These are phyloP conservation scores for Phainopepla nitens DNA, from an alignment of 2,113 vertebrate species.

Conservation along the genomic window DNA sequence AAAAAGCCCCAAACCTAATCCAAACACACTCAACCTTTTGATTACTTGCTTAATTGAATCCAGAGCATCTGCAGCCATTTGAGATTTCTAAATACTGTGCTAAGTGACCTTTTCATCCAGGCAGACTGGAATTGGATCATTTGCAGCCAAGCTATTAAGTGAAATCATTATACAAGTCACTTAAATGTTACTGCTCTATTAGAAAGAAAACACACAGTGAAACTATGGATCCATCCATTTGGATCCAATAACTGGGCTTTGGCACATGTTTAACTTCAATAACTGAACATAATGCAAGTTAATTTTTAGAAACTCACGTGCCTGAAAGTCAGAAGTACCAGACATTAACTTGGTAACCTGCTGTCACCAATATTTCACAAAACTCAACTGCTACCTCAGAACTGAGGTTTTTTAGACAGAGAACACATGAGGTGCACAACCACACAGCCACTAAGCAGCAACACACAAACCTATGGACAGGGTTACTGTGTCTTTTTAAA, in stretches of 20 bases:
- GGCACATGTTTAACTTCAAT: not conserved
- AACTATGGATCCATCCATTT: not conserved
- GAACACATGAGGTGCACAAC: not conserved
- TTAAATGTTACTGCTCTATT: not conserved
- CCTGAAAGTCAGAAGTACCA: not conserved
- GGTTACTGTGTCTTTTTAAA: not conserved
- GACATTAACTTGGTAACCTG: not conserved
- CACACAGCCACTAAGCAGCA: not conserved
- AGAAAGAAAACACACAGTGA: not conserved
- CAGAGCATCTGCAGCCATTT: conserved; percentile 6
- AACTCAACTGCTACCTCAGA: not conserved
- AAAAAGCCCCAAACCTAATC: not conserved
- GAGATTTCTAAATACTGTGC: not conserved
- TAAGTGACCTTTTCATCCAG: not conserved
- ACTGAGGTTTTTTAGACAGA: not conserved
- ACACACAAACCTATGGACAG: rapidly evolving
- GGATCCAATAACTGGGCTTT: not conserved
- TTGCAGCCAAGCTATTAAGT: not conserved
- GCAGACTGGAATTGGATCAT: not conserved
- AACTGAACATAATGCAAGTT: not conserved
- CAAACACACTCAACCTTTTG: not conserved
- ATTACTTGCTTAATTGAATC: not conserved
- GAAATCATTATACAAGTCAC: not conserved
- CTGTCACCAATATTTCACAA: not conserved
- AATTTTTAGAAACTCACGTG: not conserved